phyloP scores from a whole-genome alignment of 2,888 invertebrate species.

The Octodonta nipae region DNA sequence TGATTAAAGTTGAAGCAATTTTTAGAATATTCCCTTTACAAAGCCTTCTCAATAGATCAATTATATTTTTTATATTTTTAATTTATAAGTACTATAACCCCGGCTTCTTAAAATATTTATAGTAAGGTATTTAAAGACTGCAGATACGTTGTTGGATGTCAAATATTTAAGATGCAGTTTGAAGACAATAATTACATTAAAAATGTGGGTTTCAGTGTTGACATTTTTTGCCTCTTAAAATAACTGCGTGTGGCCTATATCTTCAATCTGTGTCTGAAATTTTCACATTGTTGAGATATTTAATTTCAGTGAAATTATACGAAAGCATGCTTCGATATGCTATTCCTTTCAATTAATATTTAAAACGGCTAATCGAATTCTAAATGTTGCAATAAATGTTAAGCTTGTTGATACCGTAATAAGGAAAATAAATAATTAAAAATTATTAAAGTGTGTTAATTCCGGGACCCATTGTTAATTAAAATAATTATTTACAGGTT shows the following conservation, averaged over 20 bases:
- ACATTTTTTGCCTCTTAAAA: background rate
- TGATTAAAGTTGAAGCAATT: no score
- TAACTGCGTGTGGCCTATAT: no score
- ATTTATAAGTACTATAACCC: slow-evolving; percentile 3
- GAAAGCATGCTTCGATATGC: slow-evolving; percentile 10
- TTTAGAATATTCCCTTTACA: no score
- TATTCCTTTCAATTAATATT: slow-evolving; percentile 4
- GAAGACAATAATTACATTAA: slow-evolving; percentile 4
- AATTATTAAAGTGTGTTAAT: background rate
- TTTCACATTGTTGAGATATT: background rate
- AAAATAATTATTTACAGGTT: no score
- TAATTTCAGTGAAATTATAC: slow-evolving; percentile 5
- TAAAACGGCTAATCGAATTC: slow-evolving; percentile 13
- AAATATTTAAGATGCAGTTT: slow-evolving; percentile 7
- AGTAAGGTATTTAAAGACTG: slow-evolving; percentile 13
- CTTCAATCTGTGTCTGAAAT: slow-evolving; percentile 6
- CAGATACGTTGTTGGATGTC: slow-evolving; percentile 11
- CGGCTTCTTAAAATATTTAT: slow-evolving; percentile 3
- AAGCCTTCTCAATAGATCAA: no score
- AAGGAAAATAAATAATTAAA: slow-evolving; percentile 14
- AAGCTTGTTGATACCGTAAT: slow-evolving; percentile 27
- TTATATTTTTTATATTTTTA: no score
- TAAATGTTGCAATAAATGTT: slow-evolving; percentile 26
- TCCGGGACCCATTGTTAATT: no score
- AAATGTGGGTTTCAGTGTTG: background rate